These are phyloP conservation scores for Aptenodytes patagonicus DNA, from an alignment of 2,113 vertebrate genomes.

Conservation along the genomic window DNA sequence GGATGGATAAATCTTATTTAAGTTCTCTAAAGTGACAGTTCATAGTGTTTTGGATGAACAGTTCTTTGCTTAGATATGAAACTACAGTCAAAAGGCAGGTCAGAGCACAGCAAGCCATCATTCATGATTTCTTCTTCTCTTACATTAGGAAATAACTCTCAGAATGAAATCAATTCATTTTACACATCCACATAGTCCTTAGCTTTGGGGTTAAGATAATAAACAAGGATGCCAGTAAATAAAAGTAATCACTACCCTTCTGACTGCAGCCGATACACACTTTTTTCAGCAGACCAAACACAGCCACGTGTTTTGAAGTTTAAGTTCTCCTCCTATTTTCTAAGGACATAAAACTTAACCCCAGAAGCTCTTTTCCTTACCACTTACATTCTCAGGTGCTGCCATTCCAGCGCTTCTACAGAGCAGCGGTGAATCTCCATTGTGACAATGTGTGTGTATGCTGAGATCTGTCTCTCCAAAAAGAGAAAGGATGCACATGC, in stretches of 20 bases:
- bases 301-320: not conserved
- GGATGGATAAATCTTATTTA: not conserved
- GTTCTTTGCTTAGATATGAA: not conserved
- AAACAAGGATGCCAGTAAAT: not conserved
- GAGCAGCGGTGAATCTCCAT: not conserved
- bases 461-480: not conserved
- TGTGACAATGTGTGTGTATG: accelerated
- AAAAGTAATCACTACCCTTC: not conserved
- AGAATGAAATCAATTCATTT: not conserved
- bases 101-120: not conserved
- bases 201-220: not conserved
- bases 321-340: not conserved
- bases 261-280: not conserved
- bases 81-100: not conserved
- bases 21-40: not conserved
- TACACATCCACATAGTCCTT: not conserved
- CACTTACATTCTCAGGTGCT: not conserved
- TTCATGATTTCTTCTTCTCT: not conserved
- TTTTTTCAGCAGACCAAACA: not conserved
- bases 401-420: accelerated
- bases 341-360: not conserved
- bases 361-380: not conserved
- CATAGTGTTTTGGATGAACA: not conserved
- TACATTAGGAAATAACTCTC: not conserved
- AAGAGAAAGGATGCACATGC: accelerated